Conservation (phyloP, 2,888 invertebrate genomes). For the Agrochola circellaris region DNA sequence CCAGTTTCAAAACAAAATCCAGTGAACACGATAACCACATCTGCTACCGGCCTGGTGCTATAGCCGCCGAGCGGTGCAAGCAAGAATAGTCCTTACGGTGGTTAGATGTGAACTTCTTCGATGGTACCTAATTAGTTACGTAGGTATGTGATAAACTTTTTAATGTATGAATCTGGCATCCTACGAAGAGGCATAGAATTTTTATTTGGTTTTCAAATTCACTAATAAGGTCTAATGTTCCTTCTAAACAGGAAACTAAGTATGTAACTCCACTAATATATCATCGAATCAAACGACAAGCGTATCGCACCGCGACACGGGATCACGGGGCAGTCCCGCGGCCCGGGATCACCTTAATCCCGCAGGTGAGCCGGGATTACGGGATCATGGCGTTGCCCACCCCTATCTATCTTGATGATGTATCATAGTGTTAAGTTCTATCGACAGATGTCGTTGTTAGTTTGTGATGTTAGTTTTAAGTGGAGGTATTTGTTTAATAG, state of each 20-base stretch:
- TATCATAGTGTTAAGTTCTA: conserved; percentile 78
- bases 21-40: too few relatives aligned
- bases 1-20: too few relatives aligned
- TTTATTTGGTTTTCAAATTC: neutral
- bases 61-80: too few relatives aligned
- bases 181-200: too few relatives aligned
- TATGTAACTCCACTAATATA: conserved; percentile 50
- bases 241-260: conserved; percentile 3
- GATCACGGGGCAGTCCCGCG: conserved; percentile 70
- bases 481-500: neutral
- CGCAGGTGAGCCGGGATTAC: conserved; percentile 81
- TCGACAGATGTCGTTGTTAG: conserved; percentile 80
- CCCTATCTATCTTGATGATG: conserved; percentile 83
- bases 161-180: neutral
- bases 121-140: too few relatives aligned
- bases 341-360: conserved; percentile 77
- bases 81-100: too few relatives aligned
- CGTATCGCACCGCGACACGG: conserved; percentile 66
- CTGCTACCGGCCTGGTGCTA: too few relatives aligned
- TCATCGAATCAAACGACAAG: conserved; percentile 66
- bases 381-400: conserved; percentile 73
- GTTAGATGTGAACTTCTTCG: too few relatives aligned
- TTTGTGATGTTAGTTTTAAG: conserved; percentile 49
- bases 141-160: neutral
- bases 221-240: neutral